phyloP scores from a whole-genome alignment of 2,888 invertebrate genomes.

The Calliopum simillimum region DNA sequence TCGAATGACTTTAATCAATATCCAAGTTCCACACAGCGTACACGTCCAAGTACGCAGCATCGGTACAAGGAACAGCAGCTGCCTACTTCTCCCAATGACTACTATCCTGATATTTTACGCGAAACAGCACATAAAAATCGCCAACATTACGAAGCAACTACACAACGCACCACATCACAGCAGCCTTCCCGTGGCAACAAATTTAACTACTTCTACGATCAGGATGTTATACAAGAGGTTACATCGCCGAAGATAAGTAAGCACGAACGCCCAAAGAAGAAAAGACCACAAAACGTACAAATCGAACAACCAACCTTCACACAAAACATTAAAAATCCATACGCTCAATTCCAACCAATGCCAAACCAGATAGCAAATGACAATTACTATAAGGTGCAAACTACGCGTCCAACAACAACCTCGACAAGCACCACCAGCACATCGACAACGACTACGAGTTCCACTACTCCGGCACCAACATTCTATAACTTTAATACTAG shows the following conservation, averaged over 20 bases:
- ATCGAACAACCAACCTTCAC: conserved; percentile 50
- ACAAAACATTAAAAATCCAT: conserved; percentile 55
- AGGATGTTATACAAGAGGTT: conserved; percentile 62
- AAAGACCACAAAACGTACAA: conserved; percentile 57
- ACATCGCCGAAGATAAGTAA: conserved; percentile 59
- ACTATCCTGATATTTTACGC: conserved; percentile 44
- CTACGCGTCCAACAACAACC: conserved; percentile 45
- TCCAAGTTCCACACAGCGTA: conserved; percentile 42
- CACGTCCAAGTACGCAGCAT: conserved; percentile 39
- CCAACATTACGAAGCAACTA: conserved; percentile 51
- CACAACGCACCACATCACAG: conserved; percentile 48
- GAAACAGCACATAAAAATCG: conserved; percentile 44
- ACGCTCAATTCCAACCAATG: conserved; percentile 58
- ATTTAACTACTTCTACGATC: conserved; percentile 59
- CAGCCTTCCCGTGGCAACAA: conserved; percentile 58
- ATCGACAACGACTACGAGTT: conserved; percentile 67
- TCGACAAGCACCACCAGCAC: conserved; percentile 65
- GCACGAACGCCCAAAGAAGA: conserved; percentile 63
- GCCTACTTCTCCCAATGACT: conserved; percentile 50
- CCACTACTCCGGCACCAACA: conserved; percentile 54
- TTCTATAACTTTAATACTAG: conserved; percentile 58
- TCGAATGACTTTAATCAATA: conserved; percentile 44
- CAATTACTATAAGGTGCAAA: conserved; percentile 59
- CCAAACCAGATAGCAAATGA: conserved; percentile 63
- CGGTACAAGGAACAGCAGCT: conserved; percentile 43